Base-by-base conservation (phyloP, 64 coral and sea anemone genomes). In the Montipora foliosa region DNA sequence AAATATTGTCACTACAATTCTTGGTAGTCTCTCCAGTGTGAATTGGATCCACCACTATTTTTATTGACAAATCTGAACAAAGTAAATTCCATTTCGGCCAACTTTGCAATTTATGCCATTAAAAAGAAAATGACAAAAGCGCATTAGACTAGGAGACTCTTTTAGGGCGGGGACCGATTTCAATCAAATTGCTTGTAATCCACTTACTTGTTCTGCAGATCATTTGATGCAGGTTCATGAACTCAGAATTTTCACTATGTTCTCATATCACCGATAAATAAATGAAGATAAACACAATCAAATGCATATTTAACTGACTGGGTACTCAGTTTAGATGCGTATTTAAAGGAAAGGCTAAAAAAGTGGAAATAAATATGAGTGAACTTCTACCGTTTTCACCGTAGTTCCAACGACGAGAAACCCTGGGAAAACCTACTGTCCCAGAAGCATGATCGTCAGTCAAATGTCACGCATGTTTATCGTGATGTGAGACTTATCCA, bases 21-120 rank as follows among this genome's bases (percentile, higher is more conserved):
- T 55, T 55, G 52, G 52, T 55, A 55, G 52, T 10, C 52, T 55
- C 52, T 3, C 52, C 52, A 0, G 52, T 55, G 52, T 55, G 52
- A 10, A 55, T 55, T 55, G 52, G 52, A 55, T 0, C 52, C 52
- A 55, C 52, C 52, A 55, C 50, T 95, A 73, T 90, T 78, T 84
- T 95, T 95, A 47, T 47, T 44, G 46, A 48, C 52, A 55, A 55
- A 55, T 55, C 52, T 55, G 10, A 22, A 95, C 78, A 14, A 55
- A 55, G 52, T 7, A 10, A 55, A 55, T 55, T 10, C 10, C 10
- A 55, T 55, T 55, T 55, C 52, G 52, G 52, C 52, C 52, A 55
- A 55, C 52, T 55, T 55, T 55, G 52, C 52, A 55, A 55, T 55
- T 55, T 37, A 37, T 37, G 37, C 37, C 37, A 37, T 37, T 37